These are phyloP conservation scores for Psilopogon haemacephalus DNA, from an alignment of 2,113 vertebrate species.

Conservation along the genomic window DNA sequence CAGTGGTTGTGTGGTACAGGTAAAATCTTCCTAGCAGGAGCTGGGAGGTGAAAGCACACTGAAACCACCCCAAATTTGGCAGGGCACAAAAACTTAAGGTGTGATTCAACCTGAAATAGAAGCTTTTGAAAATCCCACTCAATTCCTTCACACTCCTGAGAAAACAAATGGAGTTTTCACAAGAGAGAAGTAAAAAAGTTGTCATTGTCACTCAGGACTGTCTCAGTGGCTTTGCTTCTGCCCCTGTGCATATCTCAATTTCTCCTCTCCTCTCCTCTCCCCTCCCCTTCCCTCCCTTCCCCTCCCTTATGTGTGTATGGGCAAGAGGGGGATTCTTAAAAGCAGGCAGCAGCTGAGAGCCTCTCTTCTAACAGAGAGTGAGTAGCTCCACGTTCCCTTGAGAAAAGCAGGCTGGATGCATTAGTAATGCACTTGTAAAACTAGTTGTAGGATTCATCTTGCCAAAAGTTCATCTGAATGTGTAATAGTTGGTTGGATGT, in stretches of 20 bases:
- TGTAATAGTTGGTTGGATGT: neutral
- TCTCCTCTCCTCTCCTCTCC: neutral
- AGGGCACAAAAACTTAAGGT: neutral
- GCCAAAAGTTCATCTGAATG: slow-evolving; percentile 46
- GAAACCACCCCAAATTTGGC: neutral
- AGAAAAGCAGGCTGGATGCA: slow-evolving; percentile 20
- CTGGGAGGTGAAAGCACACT: neutral
- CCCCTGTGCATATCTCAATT: neutral
- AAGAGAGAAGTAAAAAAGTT: neutral
- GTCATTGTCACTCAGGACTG: neutral
- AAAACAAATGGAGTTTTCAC: neutral
- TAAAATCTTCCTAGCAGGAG: neutral
- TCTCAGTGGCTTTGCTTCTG: neutral
- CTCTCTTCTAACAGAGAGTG: neutral
- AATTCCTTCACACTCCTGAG: neutral
- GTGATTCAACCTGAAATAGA: neutral
- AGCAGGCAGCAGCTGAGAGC: neutral
- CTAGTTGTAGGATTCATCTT: slow-evolving; percentile 33
- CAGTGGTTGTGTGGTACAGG: neutral
- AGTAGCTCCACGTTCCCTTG: slow-evolving; percentile 6
- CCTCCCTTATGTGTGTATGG: neutral
- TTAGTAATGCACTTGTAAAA: slow-evolving; percentile 55
- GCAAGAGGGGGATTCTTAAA: neutral
- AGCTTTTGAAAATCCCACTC: neutral
- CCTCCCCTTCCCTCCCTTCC: neutral